These are phyloP conservation scores for Antidorcas marsupialis DNA, from an alignment of 2,113 vertebrate species.

Conservation along the genomic window DNA sequence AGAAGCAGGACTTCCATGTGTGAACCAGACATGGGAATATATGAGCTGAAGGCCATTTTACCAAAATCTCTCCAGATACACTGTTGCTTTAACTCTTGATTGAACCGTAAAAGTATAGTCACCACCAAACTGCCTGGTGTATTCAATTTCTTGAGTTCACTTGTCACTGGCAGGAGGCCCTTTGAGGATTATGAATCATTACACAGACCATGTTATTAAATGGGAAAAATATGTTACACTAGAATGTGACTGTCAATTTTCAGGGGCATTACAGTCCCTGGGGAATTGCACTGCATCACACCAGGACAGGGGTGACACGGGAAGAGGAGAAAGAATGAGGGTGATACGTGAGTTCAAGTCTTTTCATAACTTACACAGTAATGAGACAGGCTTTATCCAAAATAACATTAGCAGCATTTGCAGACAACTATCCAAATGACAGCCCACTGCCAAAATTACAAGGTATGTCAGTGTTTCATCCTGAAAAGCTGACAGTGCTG, in stretches of 20 bases:
- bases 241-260: slow-evolving; percentile 67
- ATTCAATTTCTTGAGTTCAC: slow-evolving; percentile 61
- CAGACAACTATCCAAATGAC: slow-evolving; percentile 54
- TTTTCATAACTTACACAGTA: slow-evolving; percentile 8
- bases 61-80: slow-evolving; percentile 36
- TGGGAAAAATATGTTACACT: slow-evolving; percentile 63
- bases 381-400: slow-evolving; percentile 45
- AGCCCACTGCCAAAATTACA: slow-evolving; percentile 26
- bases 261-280: slow-evolving; percentile 41
- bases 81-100: slow-evolving; percentile 46
- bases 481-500: slow-evolving; percentile 13
- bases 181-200: slow-evolving; percentile 69
- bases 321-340: neutral
- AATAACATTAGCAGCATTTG: slow-evolving; percentile 36
- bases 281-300: neutral
- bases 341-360: slow-evolving; percentile 40
- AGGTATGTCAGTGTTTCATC: neutral
- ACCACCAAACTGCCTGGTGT: slow-evolving; percentile 31
- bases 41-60: slow-evolving; percentile 5
- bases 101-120: slow-evolving; percentile 45
- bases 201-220: slow-evolving; percentile 64
- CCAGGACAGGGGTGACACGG: slow-evolving; percentile 17
- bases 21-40: neutral
- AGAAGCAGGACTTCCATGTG: neutral
- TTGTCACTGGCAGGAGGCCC: slow-evolving; percentile 65